Base-by-base conservation (phyloP, 2,888 invertebrate species). In the Papilio demoleus region DNA sequence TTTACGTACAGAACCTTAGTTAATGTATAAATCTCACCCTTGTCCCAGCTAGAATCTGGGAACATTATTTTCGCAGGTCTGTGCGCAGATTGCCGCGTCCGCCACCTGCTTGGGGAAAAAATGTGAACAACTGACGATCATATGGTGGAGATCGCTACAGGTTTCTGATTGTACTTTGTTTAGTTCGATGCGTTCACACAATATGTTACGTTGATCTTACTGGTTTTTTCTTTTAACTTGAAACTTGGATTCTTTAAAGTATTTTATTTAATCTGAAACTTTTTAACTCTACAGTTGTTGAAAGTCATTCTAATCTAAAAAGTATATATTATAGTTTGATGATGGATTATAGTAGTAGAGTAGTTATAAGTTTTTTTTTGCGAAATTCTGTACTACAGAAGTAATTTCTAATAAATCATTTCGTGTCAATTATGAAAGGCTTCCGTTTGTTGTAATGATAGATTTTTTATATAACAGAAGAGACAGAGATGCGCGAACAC, bases 61-160 rank as follows among this genome's bases (percentile, higher is more conserved):
- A 76, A 76, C 74, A 80, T 83, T 84, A 85, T 82, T 83, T 88
- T 84, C 80, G 83, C 86, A 83, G 82, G 86, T 84, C 82, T 80
- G 81, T 83, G 78, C 75, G 85, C 90, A 88, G 92, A 92, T 91
- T 91, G 89, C 78, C 67, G 70, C 77, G 82, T 76, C 75, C 70
- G 76, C 88, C 92, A 92, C 91, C 92, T 92, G 91, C 83, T 79
- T 72, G 65, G 69, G 75, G 76, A 79, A 84, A 86, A 82, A 83
- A 80, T 72, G 74, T 76, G 74, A 79, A 81, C 88, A 89, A 88
- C 88, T 88, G 88, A 83, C 87, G 83, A 75, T 88, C 88, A 86
- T 85, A 88, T 89, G 88, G 86, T 81, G 85, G 74, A 69, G 61
- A 67, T 73, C 56, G 34, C 61, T 61, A 69, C 69, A 69, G 69